Percentiles rank a stretch among this genome's conserved stretches.
phyloP scores from a whole-genome alignment of 2,888 invertebrate genomes.

The Macaria liturata region DNA sequence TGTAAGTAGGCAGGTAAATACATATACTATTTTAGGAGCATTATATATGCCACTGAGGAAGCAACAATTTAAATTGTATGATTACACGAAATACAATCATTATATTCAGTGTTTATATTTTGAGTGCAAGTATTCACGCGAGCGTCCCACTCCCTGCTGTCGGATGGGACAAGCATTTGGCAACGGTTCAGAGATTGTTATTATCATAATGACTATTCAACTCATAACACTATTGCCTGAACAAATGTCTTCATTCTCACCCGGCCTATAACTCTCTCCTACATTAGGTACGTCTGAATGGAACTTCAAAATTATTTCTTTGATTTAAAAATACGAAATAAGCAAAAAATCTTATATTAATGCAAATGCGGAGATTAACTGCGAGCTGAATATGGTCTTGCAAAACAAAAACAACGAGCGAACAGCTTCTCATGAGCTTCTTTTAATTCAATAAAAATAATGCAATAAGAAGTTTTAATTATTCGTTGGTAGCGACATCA shows the following conservation, averaged over 20 bases:
- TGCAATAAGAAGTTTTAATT: conserved; percentile 67
- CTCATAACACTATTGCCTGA: conserved; percentile 73
- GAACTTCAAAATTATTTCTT: conserved; percentile 49
- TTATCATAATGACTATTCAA: conserved; percentile 69
- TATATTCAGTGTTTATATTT: conserved; percentile 61
- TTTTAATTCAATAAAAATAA: conserved; percentile 43
- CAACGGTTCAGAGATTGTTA: conserved; percentile 72
- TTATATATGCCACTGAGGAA: conserved; percentile 16
- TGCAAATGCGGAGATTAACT: conserved; percentile 17
- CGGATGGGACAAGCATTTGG: conserved; percentile 67
- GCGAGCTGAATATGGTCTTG: conserved; percentile 27
- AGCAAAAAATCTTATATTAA: conserved; percentile 20
- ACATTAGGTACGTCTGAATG: conserved; percentile 54
- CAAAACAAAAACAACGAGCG: conserved; percentile 32
- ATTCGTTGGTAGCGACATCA: conserved; percentile 69
- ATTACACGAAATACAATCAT: conserved; percentile 51
- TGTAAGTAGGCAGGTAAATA: conserved; percentile 9
- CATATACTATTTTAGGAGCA: conserved; percentile 24
- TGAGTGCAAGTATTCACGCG: conserved; percentile 55
- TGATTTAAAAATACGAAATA: conserved; percentile 38
- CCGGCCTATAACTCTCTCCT: conserved; percentile 61
- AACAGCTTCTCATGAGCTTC: conserved; percentile 39
- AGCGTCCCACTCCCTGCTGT: conserved; percentile 56
- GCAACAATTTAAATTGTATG: conserved; percentile 43
- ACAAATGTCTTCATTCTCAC: conserved; percentile 65